Conservation (phyloP, 2,113 vertebrate genomes). For the Sigmodon hispidus region DNA sequence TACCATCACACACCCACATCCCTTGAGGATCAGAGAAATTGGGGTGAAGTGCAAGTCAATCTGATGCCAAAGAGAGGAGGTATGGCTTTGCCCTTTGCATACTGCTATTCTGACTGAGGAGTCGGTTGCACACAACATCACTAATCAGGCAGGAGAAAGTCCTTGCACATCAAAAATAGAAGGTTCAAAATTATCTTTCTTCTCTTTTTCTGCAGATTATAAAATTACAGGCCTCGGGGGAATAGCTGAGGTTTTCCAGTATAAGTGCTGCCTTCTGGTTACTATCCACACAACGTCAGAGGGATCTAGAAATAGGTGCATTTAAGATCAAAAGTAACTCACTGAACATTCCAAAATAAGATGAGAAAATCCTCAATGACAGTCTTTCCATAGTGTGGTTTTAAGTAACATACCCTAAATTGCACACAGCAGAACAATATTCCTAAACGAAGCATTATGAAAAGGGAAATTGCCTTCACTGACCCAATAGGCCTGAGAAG, state of each 20-base stretch:
- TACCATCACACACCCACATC: neutral
- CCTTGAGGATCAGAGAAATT: neutral
- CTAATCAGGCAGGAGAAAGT: neutral
- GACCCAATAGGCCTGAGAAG: neutral
- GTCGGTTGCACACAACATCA: neutral
- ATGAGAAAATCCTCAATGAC: neutral
- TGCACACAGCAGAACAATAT: neutral
- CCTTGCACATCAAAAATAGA: neutral
- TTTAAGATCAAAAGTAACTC: slow-evolving; percentile 8
- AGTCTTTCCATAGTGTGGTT: neutral
- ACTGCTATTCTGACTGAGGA: neutral
- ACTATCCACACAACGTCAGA: neutral
- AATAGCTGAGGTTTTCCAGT: neutral
- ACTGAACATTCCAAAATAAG: neutral
- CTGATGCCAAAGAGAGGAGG: neutral
- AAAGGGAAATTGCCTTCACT: neutral
- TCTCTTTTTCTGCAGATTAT: neutral
- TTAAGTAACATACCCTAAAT: slow-evolving; percentile 5
- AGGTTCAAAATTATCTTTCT: neutral
- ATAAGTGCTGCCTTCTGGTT: neutral
- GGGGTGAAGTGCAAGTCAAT: neutral
- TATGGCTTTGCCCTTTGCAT: neutral
- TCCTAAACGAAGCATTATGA: neutral
- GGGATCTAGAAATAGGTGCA: neutral
- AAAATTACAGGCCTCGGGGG: neutral